phyloP scores from a whole-genome alignment of 2,113 vertebrate genomes.

The Cacatua alba region DNA sequence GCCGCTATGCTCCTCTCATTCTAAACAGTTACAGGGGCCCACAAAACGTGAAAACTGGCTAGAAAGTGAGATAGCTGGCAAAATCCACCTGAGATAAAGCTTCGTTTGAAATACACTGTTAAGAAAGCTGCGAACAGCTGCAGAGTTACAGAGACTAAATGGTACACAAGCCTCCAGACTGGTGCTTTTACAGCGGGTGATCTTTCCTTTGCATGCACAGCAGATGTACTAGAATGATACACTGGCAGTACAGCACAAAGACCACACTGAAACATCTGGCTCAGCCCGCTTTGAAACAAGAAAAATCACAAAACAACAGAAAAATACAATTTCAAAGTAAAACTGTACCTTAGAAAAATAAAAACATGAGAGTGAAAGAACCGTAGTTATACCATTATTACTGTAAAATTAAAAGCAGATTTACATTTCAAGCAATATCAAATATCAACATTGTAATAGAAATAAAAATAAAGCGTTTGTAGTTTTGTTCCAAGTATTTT shows the following conservation, averaged over 20 bases:
- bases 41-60: rapidly evolving
- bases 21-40: not conserved
- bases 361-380: slow-evolving; percentile 56
- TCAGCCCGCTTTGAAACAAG: not conserved
- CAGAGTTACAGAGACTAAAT: not conserved
- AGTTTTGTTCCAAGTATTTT: slow-evolving; percentile 72
- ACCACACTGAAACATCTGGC: slow-evolving; percentile 1
- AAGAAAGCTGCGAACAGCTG: not conserved
- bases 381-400: slow-evolving; percentile 36
- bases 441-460: slow-evolving; percentile 68
- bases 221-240: not conserved
- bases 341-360: slow-evolving; percentile 53
- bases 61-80: not conserved
- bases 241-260: not conserved
- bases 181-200: not conserved
- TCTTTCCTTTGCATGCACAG: not conserved
- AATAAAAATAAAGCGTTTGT: slow-evolving; percentile 72
- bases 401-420: slow-evolving; percentile 73
- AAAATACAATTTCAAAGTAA: slow-evolving; percentile 24
- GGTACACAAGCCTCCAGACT: not conserved
- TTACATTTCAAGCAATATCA: slow-evolving; percentile 65
- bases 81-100: not conserved
- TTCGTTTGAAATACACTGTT: not conserved
- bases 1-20: not conserved
- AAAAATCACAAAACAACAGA: not conserved